Evolutionary conservation across 2,113 vertebrate species (phyloP), one percentile per base, ranked within the genome.

Genomic region (Odocoileus virginianus): DNA sequence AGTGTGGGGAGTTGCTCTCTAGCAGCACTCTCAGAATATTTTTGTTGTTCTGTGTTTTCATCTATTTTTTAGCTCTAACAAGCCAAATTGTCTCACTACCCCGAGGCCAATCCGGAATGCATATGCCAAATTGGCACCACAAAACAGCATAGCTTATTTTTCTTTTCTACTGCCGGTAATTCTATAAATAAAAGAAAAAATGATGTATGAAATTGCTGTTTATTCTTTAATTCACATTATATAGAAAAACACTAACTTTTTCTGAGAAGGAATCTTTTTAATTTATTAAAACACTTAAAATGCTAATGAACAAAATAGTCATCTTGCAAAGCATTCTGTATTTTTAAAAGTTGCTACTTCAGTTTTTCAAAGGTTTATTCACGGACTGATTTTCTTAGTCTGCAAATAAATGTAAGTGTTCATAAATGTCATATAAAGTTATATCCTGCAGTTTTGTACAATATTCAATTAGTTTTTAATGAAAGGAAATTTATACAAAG

Each of bases 381-480:
- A 33, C 82, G 55, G 28, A 36, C 67, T 83, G 30, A 92, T 96
- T 96, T 95, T 91, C 78, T 93, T 91, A 81, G 82, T 95, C 83
- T 94, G 58, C 11, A 83, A 94, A 96, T 71, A 85, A 98, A 78
- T 91, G 27, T 87, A 89, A 78, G 30, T 54, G 43, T 92, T 96
- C 52, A 92, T 55, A 87, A 96, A 87, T 61, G 74, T 58, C 74
- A 94, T 90, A 79, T 55, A 74, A 87, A 96, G 87, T 96, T 71
- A 52, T 95, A 76, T 89, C 74, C 61, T 87, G 61, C 36, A 50
- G 71, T 92, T 96, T 84, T 61, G 54, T 91, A 81, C 21, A 93
- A 93, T 94, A 95, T 89, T 78, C 55, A 92, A 86, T 97, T 96
- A 57, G 33, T 92, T 93, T 95, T 90, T 96, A 74, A 95, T 93